Evolutionary conservation across 2,113 vertebrate genomes (phyloP), one percentile per base, ranked within the genome.

Genomic region (Silurus meridionalis): DNA sequence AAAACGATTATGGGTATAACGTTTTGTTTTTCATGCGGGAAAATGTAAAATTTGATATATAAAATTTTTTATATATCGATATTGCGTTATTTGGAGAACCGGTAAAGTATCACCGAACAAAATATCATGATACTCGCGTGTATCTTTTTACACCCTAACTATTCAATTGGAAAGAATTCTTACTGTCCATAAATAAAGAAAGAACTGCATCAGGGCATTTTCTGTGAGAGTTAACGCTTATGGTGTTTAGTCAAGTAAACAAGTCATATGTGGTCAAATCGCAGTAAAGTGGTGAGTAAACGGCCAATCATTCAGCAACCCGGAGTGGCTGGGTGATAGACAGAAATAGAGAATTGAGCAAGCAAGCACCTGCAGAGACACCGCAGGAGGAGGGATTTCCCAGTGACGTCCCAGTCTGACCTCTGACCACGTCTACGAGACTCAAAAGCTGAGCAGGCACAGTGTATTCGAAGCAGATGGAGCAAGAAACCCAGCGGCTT

Each of bases 391-490:
- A 61, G 10, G 57, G 78, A 60, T 61, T 61, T 61, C 78, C 57
- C 78, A 57, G 23, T 21, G 57, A 46, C 25, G 61, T 48, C 69
- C 8, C 10, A 82, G 48, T 82, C 71, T 75, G 46, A 72, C 64
- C 61, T 82, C 58, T 37, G 52, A 60, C 21, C 53, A 69, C 61
- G 66, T 50, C 37, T 64, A 55, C 69, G 21, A 28, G 23, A 83
- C 61, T 25, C 69, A 64, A 64, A 64, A 15, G 60, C 82, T 28
- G 77, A 66, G 66, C 66, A 57, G 4, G 53, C 77, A 74, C 28
- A 50, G 28, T 14, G 21, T 60, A 87, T 69, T 50, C 48, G 23
- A 87, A 87, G 75, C 66, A 87, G 75, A 81, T 66, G 84, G 72
- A 37, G 58, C 50, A 37, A 75, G 61, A 85, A 79, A 55, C 60